phyloP scores from a whole-genome alignment of 1,140 invertebrate species.

The Rhyzopertha dominica region DNA sequence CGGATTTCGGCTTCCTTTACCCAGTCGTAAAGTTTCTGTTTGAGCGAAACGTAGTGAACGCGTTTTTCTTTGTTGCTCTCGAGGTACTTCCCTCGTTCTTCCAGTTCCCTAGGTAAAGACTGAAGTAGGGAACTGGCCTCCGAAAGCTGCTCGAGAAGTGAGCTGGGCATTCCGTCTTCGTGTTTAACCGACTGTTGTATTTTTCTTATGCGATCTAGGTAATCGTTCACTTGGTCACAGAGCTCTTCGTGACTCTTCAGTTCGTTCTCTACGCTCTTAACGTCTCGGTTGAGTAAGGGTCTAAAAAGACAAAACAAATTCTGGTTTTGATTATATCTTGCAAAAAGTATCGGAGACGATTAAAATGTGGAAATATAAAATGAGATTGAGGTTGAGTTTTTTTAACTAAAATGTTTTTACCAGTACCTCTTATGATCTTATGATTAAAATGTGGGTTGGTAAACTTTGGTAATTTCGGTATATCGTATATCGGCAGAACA shows the following conservation, averaged over 20 bases:
- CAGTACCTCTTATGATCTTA: too few species aligned
- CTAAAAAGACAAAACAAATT: too few species aligned
- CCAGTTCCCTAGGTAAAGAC: slow-evolving; percentile 72
- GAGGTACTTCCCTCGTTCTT: slow-evolving; percentile 73
- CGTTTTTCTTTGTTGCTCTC: slow-evolving; percentile 74
- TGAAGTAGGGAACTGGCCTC: slow-evolving; percentile 72
- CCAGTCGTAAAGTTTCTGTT: slow-evolving; percentile 79
- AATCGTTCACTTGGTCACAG: slow-evolving; percentile 62
- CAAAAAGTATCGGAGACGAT: too few species aligned
- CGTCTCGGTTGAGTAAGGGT: slow-evolving; percentile 72
- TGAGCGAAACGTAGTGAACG: slow-evolving; percentile 63
- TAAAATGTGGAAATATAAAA: too few species aligned
- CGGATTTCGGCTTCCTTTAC: slow-evolving; percentile 75
- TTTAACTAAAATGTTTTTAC: too few species aligned
- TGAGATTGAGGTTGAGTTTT: too few species aligned
- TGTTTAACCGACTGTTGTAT: slow-evolving; percentile 64
- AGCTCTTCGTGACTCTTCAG: slow-evolving; percentile 71
- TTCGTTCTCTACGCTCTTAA: slow-evolving; percentile 75
- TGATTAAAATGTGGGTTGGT: too few species aligned
- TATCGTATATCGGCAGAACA: too few species aligned
- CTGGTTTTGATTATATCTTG: too few species aligned
- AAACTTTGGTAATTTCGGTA: too few species aligned
- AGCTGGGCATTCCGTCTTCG: slow-evolving; percentile 71
- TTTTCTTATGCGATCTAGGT: slow-evolving; percentile 64
- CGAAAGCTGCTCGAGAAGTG: slow-evolving; percentile 74